These are phyloP conservation scores for Uria aalge DNA, from an alignment of 2,113 vertebrate genomes.

Conservation along the genomic window DNA sequence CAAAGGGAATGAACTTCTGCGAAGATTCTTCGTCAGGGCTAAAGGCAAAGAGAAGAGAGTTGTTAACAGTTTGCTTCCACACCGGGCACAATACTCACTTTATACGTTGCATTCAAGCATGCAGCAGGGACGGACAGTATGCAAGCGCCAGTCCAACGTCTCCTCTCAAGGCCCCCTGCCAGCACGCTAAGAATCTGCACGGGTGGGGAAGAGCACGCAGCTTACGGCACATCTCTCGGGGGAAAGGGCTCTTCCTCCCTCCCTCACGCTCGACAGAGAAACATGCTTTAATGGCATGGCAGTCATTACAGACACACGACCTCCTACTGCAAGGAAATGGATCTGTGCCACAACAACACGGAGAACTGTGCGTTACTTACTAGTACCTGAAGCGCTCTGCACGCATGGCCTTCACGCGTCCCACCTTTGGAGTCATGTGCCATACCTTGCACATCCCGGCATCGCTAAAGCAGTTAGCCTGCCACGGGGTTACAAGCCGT, in stretches of 20 bases:
- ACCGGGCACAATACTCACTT: not conserved
- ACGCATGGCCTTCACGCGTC: not conserved
- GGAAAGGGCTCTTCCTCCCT: not conserved
- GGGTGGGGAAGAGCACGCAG: not conserved
- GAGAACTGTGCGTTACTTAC: slow-evolving; percentile 21
- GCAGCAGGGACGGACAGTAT: slow-evolving; percentile 56
- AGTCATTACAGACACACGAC: slow-evolving; percentile 1
- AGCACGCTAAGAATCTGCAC: not conserved
- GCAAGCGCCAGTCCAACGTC: slow-evolving; percentile 27
- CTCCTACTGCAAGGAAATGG: not conserved
- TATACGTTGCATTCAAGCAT: slow-evolving; percentile 45
- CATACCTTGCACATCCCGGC: slow-evolving; percentile 5
- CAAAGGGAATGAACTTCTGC: slow-evolving; percentile 97
- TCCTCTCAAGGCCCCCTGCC: slow-evolving; percentile 16
- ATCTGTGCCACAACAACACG: slow-evolving; percentile 18
- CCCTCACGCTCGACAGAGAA: slow-evolving; percentile 18
- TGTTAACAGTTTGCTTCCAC: not conserved
- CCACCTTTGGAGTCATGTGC: slow-evolving; percentile 23
- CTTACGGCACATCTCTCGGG: not conserved
- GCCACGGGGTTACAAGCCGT: slow-evolving; percentile 38
- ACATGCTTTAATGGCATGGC: slow-evolving; percentile 41
- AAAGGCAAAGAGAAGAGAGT: slow-evolving; percentile 43
- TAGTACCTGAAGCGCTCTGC: not conserved
- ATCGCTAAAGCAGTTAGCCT: slow-evolving; percentile 18
- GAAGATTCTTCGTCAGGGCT: slow-evolving; percentile 97